Evolutionary conservation across 2,113 vertebrate species (phyloP), one percentile per base, ranked within the genome.

Genomic region (Pelobates fuscus): DNA sequence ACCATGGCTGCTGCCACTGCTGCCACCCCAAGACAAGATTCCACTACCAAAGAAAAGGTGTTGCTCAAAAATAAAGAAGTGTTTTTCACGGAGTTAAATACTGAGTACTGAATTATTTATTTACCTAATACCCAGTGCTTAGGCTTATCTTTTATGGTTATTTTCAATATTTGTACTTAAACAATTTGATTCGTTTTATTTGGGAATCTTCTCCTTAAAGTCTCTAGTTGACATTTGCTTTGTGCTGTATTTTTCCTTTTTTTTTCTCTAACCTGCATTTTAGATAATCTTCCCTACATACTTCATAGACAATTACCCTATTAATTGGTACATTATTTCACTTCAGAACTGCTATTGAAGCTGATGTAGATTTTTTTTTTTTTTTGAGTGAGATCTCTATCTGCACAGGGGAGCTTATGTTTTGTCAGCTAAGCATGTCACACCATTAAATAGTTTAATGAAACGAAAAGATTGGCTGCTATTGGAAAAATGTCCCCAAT

Each of bases 391-490:
- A 83, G 84, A 83, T 84, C 72, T 2, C 32, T 26, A n/a, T 70
- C 64, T 78, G 55, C 21, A 79, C 59, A 80, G 58, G 46, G 60
- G 62, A 81, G 71, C 71, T 82, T 82, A 77, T 81, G 72, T 82
- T 84, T 85, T 85, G 77, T 83, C 80, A 81, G 71, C 66, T 49
- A 80, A 18, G 73, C 24, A 23, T 58, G 77, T 78, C 57, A 61
- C 1, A 18, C 67, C 62, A 74, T 80, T 87, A 81, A 64, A 78
- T 67, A 77, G 72, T 70, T 78, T 83, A 82, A 78, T 87, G 74
- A 77, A 81, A 81, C 67, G 71, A 77, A 70, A 58, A 82, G 74
- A 55, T 46, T 77, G 72, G 15, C 20, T 78, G 80, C 62, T 77
- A 64, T 23, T 70, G 32, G 46, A 84, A 73, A 70, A 76, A 25